Percentiles rank a stretch among this genome's conserved stretches.
Evolutionary conservation across 2,888 invertebrate species (phyloP).

Genomic region (Hyppa rectilinea): DNA sequence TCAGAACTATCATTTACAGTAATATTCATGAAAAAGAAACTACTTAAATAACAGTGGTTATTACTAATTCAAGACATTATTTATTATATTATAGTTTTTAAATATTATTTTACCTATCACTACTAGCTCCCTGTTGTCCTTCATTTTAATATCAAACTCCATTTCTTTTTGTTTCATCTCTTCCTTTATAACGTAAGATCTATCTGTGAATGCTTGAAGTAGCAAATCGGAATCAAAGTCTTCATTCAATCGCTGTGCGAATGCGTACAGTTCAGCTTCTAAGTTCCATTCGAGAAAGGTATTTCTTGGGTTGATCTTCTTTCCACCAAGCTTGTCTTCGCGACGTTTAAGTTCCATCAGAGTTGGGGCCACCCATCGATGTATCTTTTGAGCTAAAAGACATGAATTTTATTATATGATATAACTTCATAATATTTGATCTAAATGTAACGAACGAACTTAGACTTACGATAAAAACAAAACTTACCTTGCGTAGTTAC

Average conservation of each 20-base stretch:
- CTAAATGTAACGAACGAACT: constrained; percentile 20
- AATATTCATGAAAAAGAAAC: background rate
- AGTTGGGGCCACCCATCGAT: constrained; percentile 93
- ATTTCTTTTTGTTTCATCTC: constrained; percentile 92
- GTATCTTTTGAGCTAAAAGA: constrained; percentile 80
- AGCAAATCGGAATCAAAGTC: constrained; percentile 93
- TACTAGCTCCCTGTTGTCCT: constrained; percentile 93
- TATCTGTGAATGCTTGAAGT: constrained; percentile 94
- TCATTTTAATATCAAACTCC: constrained; percentile 92
- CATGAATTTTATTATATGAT: background rate
- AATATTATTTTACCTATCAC: constrained; percentile 87
- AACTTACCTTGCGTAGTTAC: constrained; percentile 76
- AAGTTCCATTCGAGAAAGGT: constrained; percentile 96
- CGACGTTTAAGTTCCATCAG: constrained; percentile 91
- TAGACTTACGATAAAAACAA: background rate
- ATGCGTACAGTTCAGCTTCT: constrained; percentile 96
- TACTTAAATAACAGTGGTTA: background rate
- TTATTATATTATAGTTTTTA: background rate
- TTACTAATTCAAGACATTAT: background rate
- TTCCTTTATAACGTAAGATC: constrained; percentile 94
- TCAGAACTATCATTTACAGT: background rate
- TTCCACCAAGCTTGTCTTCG: constrained; percentile 91
- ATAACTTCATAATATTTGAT: background rate
- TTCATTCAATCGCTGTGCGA: constrained; percentile 96
- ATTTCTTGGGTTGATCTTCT: constrained; percentile 89